Conservation (phyloP, 2,113 vertebrate species). For the Phylloscopus whistleri region DNA sequence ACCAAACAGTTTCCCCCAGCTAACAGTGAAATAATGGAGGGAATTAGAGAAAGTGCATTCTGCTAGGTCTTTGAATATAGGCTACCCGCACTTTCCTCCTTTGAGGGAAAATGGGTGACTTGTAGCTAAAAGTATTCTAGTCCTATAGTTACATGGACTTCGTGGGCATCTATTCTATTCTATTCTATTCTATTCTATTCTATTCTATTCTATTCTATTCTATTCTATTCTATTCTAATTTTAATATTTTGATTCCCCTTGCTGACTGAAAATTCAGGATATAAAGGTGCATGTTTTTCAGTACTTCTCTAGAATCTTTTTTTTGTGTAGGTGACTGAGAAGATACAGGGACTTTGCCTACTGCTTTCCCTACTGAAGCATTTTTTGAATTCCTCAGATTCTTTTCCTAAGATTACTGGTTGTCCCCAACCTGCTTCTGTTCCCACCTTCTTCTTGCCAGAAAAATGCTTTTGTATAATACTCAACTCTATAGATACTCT, state of each 20-base stretch:
- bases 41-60: conserved; percentile 15
- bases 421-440: not conserved
- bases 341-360: not conserved
- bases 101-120: not conserved
- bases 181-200: not conserved
- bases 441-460: not conserved
- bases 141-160: not conserved
- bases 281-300: not conserved
- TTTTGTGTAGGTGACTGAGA: not conserved
- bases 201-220: not conserved
- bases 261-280: not conserved
- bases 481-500: accelerated
- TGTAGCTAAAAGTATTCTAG: not conserved
- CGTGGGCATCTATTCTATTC: not conserved
- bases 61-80: not conserved
- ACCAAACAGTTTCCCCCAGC: not conserved
- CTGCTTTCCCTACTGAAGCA: not conserved
- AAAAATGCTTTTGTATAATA: not conserved
- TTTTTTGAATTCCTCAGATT: not conserved
- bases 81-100: not conserved
- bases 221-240: not conserved
- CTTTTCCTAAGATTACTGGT: not conserved
- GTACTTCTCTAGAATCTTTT: not conserved
- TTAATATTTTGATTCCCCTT: not conserved
- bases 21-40: conserved; percentile 18